Percentiles rank a stretch among this genome's conserved stretches.
Conservation (phyloP, 2,113 vertebrate genomes). For the Sander vitreus region DNA sequence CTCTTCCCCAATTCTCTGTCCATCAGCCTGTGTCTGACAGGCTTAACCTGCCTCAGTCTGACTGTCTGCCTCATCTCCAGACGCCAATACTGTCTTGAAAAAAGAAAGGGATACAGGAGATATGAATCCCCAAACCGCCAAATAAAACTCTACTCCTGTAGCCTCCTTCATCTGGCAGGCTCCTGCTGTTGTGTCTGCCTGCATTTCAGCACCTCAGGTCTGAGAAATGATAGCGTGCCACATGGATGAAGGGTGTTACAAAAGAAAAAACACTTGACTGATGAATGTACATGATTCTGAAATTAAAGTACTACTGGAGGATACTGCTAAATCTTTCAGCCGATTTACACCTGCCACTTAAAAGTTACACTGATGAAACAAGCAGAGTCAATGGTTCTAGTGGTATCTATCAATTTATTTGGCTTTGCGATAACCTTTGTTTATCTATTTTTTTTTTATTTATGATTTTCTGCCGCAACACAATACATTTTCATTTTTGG, state of each 20-base stretch:
- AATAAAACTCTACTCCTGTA: slow-evolving; percentile 31
- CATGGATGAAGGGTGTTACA: slow-evolving; percentile 21
- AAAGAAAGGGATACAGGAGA: slow-evolving; percentile 24
- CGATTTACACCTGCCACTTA: background rate
- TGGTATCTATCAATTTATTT: background rate
- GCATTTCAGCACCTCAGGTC: slow-evolving; percentile 32
- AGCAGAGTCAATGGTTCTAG: background rate
- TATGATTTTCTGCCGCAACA: background rate
- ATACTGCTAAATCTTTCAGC: background rate
- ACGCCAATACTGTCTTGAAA: slow-evolving; percentile 21
- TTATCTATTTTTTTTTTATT: no score
- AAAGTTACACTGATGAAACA: background rate
- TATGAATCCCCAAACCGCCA: slow-evolving; percentile 28
- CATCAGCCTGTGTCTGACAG: slow-evolving; percentile 24
- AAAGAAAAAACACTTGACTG: background rate
- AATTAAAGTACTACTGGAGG: background rate
- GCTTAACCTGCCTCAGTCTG: slow-evolving; percentile 43
- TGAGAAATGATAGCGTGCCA: slow-evolving; percentile 43
- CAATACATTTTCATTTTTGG: background rate
- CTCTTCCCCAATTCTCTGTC: slow-evolving; percentile 63
- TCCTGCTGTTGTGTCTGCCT: slow-evolving; percentile 50
- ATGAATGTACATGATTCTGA: background rate
- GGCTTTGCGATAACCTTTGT: background rate
- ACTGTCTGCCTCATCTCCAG: slow-evolving; percentile 37
- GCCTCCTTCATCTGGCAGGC: slow-evolving; percentile 22